A percentile compares a stretch with the other conserved stretches of the same genome.
Evolutionary conservation across 2,888 invertebrate species (phyloP).

Genomic region (Frankliniella intonsa): DNA sequence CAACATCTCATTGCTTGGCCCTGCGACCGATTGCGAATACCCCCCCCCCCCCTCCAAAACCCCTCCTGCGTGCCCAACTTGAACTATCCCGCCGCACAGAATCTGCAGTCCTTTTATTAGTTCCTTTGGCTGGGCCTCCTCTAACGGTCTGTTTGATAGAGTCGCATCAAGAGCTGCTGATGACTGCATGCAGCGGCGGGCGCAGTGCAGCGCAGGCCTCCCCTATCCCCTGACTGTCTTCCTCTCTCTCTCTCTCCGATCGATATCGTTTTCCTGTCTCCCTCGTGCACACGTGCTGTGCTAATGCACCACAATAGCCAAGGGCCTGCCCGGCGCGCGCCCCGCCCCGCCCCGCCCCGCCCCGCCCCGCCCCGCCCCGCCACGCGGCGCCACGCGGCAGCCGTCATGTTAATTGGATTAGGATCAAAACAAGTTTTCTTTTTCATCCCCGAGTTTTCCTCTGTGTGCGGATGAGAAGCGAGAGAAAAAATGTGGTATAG

Average conservation of each 20-base stretch:
- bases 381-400: not conserved
- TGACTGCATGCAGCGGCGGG: too few relatives aligned
- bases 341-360: not conserved
- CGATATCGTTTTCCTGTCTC: conserved; percentile 27
- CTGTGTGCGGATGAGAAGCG: conserved; percentile 1
- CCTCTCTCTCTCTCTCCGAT: conserved; percentile 31
- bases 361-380: not conserved
- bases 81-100: too few relatives aligned
- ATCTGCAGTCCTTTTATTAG: too few relatives aligned
- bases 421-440: conserved; percentile 19
- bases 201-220: conserved; percentile 27
- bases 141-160: too few relatives aligned
- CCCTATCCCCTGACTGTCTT: conserved; percentile 37
- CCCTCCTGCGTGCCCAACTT: too few relatives aligned
- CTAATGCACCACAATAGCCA: too few relatives aligned
- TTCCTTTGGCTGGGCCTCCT: too few relatives aligned
- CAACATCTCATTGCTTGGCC: too few relatives aligned
- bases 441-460: not conserved
- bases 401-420: conserved; percentile 10
- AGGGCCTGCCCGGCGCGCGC: not conserved
- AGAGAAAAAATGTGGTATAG: not conserved
- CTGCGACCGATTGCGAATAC: too few relatives aligned
- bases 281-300: not conserved
- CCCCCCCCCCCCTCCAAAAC: too few relatives aligned
- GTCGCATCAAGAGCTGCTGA: too few relatives aligned